Evolutionary conservation across 2,797 vertebrate species (phyloP), one percentile per base, ranked within the genome.

Genomic region (Botia kubotai): DNA sequence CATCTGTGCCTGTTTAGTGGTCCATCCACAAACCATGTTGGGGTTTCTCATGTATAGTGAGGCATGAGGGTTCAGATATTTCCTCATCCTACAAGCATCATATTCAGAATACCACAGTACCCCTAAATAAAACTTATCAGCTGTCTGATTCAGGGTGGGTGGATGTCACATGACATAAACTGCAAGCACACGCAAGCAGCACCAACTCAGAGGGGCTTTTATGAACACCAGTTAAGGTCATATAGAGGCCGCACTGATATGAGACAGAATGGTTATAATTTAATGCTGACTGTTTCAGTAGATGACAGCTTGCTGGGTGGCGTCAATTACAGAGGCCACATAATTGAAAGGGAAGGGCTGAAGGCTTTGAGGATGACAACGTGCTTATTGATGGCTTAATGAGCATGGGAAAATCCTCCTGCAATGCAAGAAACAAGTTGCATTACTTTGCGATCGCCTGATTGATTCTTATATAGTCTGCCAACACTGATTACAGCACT

Each of bases 191-290:
- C 69, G 83, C 16, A 77, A 29, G 58, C 7, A 58, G 63, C 52
- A 8, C 68, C n/a, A 36, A 72, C 4, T 63, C 67, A 86, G 58
- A 79, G 53, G 63, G 29, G 67, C 83, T 86, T 85, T 84, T 84
- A 81, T 79, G 65, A 72, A 82, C 43, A 10, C 85, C 80, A 80
- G 36, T 79, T 8, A 43, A 79, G 81, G 83, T 85, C 75, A 86
- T 39, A 83, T 68, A 67, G 78, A 71, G 82, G 75, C 29, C 67
- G 66, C 55, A 66, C 48, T 78, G 85, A 6, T 16, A 4, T 63
- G 57, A 84, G 82, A 80, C 77, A 75, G 84, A 79, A 65, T 84
- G 65, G 71, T 58, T 74, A 68, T 78, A 81, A 84, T 85, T 84
- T 75, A 83, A 82, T 62, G 77, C 78, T 68, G 76, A 63, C 62